phyloP scores from a whole-genome alignment of 2,797 vertebrate species.

The Toxotes lorentzi region DNA sequence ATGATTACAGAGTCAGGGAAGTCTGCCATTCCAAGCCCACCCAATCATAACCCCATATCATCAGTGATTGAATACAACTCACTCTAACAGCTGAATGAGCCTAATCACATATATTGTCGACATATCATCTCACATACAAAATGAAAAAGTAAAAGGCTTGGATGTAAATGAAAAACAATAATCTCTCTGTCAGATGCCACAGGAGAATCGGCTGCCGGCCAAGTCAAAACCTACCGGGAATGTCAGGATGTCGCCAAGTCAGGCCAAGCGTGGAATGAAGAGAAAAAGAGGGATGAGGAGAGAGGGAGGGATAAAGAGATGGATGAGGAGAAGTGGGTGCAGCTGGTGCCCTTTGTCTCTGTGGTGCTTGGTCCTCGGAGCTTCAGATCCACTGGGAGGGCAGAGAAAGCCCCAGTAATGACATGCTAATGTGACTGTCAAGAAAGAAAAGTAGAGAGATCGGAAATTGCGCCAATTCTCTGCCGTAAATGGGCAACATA shows the following conservation, averaged over 20 bases:
- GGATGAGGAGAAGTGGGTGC: conserved; percentile 84
- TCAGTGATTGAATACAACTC: conserved; percentile 57
- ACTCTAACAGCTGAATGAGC: conserved; percentile 57
- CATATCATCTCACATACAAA: conserved; percentile 58
- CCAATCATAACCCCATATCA: conserved; percentile 55
- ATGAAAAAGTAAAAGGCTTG: conserved; percentile 51
- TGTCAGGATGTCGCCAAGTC: conserved; percentile 67
- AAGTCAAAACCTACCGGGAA: conserved; percentile 64
- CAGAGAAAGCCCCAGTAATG: conserved; percentile 82
- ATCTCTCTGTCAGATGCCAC: conserved; percentile 60
- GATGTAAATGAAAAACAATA: conserved; percentile 67
- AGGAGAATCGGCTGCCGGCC: conserved; percentile 58
- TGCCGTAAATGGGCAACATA: conserved; percentile 81
- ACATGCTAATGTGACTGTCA: conserved; percentile 87
- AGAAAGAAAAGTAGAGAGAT: conserved; percentile 85
- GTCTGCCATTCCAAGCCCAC: conserved; percentile 32
- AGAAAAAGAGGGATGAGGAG: conserved; percentile 56
- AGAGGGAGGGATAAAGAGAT: conserved; percentile 60
- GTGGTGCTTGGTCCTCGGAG: conserved; percentile 79
- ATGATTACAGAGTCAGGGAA: conserved; percentile 62
- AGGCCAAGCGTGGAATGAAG: conserved; percentile 53
- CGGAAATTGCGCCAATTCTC: conserved; percentile 86
- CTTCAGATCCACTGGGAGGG: conserved; percentile 73
- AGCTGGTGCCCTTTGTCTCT: conserved; percentile 87
- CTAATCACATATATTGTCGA: conserved; percentile 75